Percentiles rank a stretch among this genome's conserved stretches.
These are phyloP conservation scores for Petrocephalus schoutedeni DNA, from an alignment of 2,797 vertebrate species.

Conservation along the genomic window DNA sequence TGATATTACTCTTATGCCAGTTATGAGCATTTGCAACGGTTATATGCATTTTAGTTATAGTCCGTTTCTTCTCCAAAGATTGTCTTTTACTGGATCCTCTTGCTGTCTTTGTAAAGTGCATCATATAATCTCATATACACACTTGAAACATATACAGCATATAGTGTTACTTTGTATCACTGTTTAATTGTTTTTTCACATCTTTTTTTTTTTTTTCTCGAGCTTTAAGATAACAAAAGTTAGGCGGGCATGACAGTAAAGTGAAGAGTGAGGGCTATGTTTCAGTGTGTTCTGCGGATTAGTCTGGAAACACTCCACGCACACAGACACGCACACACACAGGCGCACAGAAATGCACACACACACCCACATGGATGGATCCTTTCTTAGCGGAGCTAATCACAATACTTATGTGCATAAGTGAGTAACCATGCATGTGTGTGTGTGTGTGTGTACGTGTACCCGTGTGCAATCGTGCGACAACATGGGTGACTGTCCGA, in stretches of 20 bases:
- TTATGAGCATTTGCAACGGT: constrained; percentile 61
- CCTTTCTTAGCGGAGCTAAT: not conserved
- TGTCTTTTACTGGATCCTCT: constrained; percentile 49
- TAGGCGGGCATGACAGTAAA: constrained; percentile 51
- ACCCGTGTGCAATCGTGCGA: not conserved
- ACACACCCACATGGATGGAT: not conserved
- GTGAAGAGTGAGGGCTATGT: constrained; percentile 37
- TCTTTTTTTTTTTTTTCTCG: constrained; percentile 67
- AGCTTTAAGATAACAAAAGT: constrained; percentile 48
- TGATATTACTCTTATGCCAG: constrained; percentile 56
- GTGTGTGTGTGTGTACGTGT: not conserved
- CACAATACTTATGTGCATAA: not conserved
- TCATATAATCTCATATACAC: constrained; percentile 59
- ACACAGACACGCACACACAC: constrained; percentile 25
- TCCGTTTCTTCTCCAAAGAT: constrained; percentile 54
- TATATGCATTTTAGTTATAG: constrained; percentile 53
- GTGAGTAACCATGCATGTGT: not conserved
- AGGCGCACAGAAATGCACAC: not conserved
- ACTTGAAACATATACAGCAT: constrained; percentile 58
- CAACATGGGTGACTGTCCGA: not conserved
- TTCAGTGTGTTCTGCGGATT: constrained; percentile 40
- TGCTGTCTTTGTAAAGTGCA: constrained; percentile 67
- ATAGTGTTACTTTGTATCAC: constrained; percentile 42
- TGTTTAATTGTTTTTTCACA: constrained; percentile 52
- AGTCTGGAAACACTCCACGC: not conserved